Evolutionary conservation across 1,140 invertebrate species (phyloP).

Genomic region (Calliopsis andreniformis): DNA sequence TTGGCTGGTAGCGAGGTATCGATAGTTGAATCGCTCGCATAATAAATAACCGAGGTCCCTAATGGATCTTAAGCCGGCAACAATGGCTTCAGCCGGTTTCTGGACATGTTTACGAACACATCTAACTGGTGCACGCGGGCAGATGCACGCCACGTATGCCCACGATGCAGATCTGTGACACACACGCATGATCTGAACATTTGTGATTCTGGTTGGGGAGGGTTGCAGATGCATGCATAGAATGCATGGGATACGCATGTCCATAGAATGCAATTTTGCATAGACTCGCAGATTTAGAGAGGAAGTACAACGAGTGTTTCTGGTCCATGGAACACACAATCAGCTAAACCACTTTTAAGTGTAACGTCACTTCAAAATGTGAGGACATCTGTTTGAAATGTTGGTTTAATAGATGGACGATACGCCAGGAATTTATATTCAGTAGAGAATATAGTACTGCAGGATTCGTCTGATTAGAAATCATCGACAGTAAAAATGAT

Average conservation of each 20-base stretch:
- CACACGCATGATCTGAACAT: slow-evolving; percentile 6
- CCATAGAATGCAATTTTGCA: not conserved
- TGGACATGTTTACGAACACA: slow-evolving; percentile 37
- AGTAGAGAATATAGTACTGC: no score
- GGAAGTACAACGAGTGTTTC: not conserved
- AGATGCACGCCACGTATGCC: slow-evolving; percentile 15
- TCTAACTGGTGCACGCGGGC: not conserved
- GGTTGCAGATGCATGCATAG: not conserved
- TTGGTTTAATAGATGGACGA: no score
- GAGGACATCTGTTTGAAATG: no score
- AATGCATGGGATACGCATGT: not conserved
- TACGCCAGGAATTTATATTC: no score
- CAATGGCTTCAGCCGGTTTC: slow-evolving; percentile 69
- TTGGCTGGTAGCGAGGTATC: slow-evolving; percentile 2
- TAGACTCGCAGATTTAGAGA: not conserved
- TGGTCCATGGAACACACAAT: no score
- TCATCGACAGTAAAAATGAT: no score
- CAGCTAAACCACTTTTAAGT: no score
- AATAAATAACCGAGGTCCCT: slow-evolving; percentile 74
- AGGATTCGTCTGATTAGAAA: no score
- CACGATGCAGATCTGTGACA: slow-evolving; percentile 4
- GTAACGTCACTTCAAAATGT: no score
- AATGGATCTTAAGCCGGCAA: slow-evolving; percentile 74
- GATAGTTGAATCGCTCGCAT: slow-evolving; percentile 22
- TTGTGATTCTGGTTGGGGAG: not conserved